Evolutionary conservation across 2,797 vertebrate genomes (phyloP).

Genomic region (Glossophaga mutica): DNA sequence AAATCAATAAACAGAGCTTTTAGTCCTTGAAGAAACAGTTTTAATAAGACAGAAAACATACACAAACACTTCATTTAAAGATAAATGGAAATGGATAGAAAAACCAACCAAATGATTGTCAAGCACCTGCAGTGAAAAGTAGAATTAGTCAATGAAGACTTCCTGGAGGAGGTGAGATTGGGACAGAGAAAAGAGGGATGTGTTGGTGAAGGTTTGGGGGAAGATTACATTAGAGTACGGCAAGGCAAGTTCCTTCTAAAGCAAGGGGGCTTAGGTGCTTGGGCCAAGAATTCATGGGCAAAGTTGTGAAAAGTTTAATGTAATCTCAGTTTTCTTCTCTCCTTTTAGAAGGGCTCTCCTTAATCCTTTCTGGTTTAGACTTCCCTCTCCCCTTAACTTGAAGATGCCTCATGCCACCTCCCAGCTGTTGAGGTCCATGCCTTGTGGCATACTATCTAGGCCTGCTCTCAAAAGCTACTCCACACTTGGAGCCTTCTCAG

Average conservation of each 20-base stretch:
- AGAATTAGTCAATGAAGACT: not conserved
- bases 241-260: not conserved
- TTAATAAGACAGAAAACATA: not conserved
- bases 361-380: not conserved
- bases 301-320: not conserved
- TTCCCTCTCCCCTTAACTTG: not conserved
- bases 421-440: too few species aligned
- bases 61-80: not conserved
- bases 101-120: not conserved
- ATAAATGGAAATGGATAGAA: not conserved
- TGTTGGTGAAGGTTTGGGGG: not conserved
- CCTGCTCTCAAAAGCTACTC: not conserved
- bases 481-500: not conserved
- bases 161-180: not conserved
- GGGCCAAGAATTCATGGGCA: not conserved
- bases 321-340: not conserved
- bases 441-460: too few species aligned
- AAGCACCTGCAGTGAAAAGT: not conserved
- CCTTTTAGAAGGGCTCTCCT: not conserved
- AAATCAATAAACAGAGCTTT: not conserved
- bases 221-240: not conserved
- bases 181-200: not conserved
- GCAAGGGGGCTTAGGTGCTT: not conserved
- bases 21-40: not conserved
- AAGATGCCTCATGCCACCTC: not conserved